Base-by-base conservation (phyloP, 2,797 vertebrate genomes). In the Discoglossus pictus region DNA sequence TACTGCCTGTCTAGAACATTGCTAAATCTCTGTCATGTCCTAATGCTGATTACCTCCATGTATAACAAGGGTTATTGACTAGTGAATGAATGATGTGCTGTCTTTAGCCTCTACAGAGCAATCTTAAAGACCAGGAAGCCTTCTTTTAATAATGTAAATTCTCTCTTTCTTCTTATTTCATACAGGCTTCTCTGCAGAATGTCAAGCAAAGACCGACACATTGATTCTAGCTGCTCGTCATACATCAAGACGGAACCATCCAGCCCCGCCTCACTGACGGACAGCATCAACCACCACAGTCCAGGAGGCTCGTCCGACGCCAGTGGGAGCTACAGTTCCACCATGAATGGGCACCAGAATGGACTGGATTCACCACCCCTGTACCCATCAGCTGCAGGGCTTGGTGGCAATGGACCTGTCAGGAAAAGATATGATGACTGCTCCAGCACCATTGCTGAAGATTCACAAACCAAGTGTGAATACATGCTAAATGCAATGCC, bases 161-260 rank as follows among this genome's bases (percentile, higher is more conserved):
- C 47, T 63, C 61, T 65, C 18, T 76, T 25, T 78, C 50, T 53
- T 53, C 10, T 64, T 74, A 42, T 51, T 69, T 53, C 54, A 76
- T 80, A 42, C 85, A 99, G 97, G 96, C 96, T 98, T 92, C 95
- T 99, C 92, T 98, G 97, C 96, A 99, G 97, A 97, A 99, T 99
- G 97, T 98, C 96, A 92, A 98, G 91, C 93, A 99, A 99, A 92
- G 97, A 99, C 90, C 97, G 94, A 85, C 97, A 98, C 93, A 95
- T 98, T 92, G 97, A 99, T 87, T 98, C 96, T 73, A 99, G 91
- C 92, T 98, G 97, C 90, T 95, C 95, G 84, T 98, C 97, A 66
- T 99, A 98, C 83, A 99, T 99, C 92, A 99, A 99, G 94, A 99
- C 97, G 85, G 97, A 99, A 89, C 97, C 97, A 73, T 99, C 97